A percentile compares a stretch with the other conserved stretches of the same genome.
Evolutionary conservation across 2,888 invertebrate genomes (phyloP).

Genomic region (Brachypalpus laphriformis): DNA sequence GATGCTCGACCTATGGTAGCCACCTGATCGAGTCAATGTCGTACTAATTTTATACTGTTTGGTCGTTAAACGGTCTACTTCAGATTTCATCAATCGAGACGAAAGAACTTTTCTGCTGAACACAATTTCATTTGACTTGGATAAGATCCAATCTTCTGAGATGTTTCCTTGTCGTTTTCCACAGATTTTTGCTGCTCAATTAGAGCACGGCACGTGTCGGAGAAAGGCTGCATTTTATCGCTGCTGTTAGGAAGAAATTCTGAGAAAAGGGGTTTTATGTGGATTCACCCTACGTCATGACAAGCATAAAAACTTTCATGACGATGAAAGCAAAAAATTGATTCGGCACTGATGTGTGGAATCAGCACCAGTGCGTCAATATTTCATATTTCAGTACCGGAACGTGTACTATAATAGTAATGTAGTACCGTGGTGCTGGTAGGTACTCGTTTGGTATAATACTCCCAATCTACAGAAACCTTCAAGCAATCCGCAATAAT

Average conservation of each 20-base stretch:
- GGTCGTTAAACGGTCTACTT: not conserved
- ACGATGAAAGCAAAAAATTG: too few species aligned
- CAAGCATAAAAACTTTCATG: too few species aligned
- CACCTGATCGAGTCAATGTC: not conserved
- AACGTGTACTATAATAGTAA: too few species aligned
- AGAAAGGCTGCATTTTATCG: not conserved
- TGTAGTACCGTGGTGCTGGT: too few species aligned
- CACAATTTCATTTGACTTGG: not conserved
- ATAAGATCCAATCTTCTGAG: not conserved
- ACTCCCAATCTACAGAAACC: too few species aligned
- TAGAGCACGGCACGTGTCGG: not conserved
- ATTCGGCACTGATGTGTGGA: too few species aligned
- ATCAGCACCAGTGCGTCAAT: too few species aligned
- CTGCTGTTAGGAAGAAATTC: not conserved
- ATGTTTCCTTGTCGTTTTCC: not conserved
- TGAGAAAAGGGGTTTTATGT: not conserved
- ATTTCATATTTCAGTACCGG: too few species aligned
- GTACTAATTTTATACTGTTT: not conserved
- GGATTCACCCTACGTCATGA: too few species aligned
- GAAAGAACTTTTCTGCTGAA: not conserved
- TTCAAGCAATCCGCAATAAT: too few species aligned
- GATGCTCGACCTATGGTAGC: not conserved
- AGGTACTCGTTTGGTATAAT: too few species aligned
- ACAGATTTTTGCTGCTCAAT: not conserved
- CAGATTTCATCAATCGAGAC: not conserved